Percentiles rank a stretch among this genome's conserved stretches.
Conservation (phyloP, 2,888 invertebrate genomes). For the Oxytorus armatus region DNA sequence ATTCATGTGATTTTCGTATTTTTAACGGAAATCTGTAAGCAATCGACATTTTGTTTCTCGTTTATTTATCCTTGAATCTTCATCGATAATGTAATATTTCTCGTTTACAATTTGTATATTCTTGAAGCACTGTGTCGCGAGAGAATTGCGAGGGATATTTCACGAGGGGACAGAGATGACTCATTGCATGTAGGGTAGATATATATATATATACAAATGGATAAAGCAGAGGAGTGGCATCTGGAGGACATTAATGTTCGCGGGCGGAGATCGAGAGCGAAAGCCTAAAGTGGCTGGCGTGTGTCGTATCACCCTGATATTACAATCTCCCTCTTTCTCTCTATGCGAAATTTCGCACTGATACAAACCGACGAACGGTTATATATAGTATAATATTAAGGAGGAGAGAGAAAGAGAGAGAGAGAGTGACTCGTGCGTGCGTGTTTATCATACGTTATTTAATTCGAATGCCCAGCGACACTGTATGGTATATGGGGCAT, state of each 20-base stretch:
- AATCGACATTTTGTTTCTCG: too few relatives aligned
- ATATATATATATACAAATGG: neutral
- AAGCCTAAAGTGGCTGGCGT: constrained; percentile 18
- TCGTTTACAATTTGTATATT: too few relatives aligned
- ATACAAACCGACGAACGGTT: constrained; percentile 24
- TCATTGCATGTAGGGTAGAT: too few relatives aligned
- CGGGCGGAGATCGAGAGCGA: constrained; percentile 31
- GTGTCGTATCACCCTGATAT: constrained; percentile 17
- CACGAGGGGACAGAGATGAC: too few relatives aligned
- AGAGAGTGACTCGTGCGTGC: constrained; percentile 10
- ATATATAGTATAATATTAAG: constrained; percentile 20
- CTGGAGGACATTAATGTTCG: constrained; percentile 37
- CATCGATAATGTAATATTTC: too few relatives aligned
- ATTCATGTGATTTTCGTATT: too few relatives aligned
- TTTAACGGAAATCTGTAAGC: too few relatives aligned
- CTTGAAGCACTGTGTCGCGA: too few relatives aligned
- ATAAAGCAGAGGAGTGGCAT: constrained; percentile 2
- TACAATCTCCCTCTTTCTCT: neutral
- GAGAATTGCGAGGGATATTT: too few relatives aligned
- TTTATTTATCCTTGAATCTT: too few relatives aligned
- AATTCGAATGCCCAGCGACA: constrained; percentile 29
- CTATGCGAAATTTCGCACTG: constrained; percentile 8
- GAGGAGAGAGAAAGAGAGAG: too few relatives aligned
- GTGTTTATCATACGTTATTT: constrained; percentile 46
- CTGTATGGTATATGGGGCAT: too few relatives aligned